Evolutionary conservation across 2,113 vertebrate genomes (phyloP).

Genomic region (Arothron firmamentum): DNA sequence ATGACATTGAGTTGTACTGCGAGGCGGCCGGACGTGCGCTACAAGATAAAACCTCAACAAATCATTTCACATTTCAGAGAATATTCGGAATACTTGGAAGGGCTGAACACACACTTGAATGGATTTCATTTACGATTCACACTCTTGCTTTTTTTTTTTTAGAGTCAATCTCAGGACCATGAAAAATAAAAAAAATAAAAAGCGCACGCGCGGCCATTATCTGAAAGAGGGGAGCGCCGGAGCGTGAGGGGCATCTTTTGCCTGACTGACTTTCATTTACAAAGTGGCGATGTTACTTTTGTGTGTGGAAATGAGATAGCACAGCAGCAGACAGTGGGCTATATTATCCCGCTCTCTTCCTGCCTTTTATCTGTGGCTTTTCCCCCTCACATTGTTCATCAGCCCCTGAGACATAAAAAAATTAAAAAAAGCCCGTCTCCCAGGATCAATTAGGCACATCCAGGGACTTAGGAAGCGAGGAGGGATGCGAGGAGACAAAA

Average conservation of each 20-base stretch:
- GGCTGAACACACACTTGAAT: conserved; percentile 27
- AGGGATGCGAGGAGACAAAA: conserved; percentile 63
- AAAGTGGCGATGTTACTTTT: conserved; percentile 69
- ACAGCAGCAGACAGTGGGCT: conserved; percentile 54
- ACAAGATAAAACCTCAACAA: conserved; percentile 24
- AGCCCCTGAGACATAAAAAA: conserved; percentile 52
- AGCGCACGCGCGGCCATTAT: conserved; percentile 58
- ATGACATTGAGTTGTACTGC: conserved; percentile 17
- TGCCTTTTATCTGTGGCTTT: conserved; percentile 56
- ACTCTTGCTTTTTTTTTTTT: conserved; percentile 34
- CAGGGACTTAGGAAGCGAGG: conserved; percentile 47
- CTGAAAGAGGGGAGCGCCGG: conserved; percentile 44
- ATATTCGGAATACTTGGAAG: conserved; percentile 29
- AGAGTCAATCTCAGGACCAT: conserved; percentile 54
- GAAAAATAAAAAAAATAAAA: conserved; percentile 26
- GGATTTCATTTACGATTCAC: conserved; percentile 51
- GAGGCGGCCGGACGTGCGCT: conserved; percentile 28
- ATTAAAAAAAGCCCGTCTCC: conserved; percentile 52
- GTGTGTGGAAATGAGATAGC: conserved; percentile 69
- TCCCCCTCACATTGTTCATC: conserved; percentile 68
- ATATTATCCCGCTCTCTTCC: conserved; percentile 50
- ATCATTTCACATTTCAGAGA: conserved; percentile 28
- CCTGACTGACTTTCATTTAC: conserved; percentile 69
- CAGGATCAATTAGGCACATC: conserved; percentile 76
- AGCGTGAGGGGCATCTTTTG: conserved; percentile 63